These are phyloP conservation scores for Poeciliopsis prolifica DNA, from an alignment of 2,113 vertebrate genomes.

Conservation along the genomic window DNA sequence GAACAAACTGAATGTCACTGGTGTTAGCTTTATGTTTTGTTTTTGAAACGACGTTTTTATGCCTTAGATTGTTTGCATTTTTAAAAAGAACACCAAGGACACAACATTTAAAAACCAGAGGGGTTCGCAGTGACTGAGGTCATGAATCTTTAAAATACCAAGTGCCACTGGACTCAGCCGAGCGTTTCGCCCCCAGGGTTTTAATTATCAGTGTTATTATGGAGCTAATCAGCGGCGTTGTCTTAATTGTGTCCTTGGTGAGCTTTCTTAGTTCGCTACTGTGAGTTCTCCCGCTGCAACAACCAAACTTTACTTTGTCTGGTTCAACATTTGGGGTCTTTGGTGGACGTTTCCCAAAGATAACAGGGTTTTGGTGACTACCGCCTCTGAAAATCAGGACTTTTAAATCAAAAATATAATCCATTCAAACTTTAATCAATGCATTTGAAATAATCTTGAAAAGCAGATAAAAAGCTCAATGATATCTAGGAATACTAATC, in stretches of 20 bases:
- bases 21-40: slow-evolving; percentile 69
- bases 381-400: too few species aligned
- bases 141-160: slow-evolving; percentile 40
- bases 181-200: background rate
- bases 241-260: slow-evolving; percentile 63
- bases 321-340: slow-evolving; percentile 11
- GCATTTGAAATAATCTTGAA: too few species aligned
- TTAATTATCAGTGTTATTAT: slow-evolving; percentile 31
- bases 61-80: slow-evolving; percentile 64
- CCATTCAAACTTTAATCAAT: too few species aligned
- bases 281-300: slow-evolving; percentile 11
- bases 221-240: slow-evolving; percentile 29
- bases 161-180: slow-evolving; percentile 60
- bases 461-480: too few species aligned
- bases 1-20: slow-evolving; percentile 74
- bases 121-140: slow-evolving; percentile 12
- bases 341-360: background rate
- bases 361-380: background rate
- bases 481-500: too few species aligned
- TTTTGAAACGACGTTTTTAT: slow-evolving; percentile 48
- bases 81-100: slow-evolving; percentile 65
- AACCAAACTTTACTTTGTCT: slow-evolving; percentile 25
- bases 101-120: slow-evolving; percentile 12
- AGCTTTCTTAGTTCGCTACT: slow-evolving; percentile 22
- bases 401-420: too few species aligned